These are phyloP conservation scores for Spisula solida DNA, from an alignment of 2,888 invertebrate species.

Conservation along the genomic window DNA sequence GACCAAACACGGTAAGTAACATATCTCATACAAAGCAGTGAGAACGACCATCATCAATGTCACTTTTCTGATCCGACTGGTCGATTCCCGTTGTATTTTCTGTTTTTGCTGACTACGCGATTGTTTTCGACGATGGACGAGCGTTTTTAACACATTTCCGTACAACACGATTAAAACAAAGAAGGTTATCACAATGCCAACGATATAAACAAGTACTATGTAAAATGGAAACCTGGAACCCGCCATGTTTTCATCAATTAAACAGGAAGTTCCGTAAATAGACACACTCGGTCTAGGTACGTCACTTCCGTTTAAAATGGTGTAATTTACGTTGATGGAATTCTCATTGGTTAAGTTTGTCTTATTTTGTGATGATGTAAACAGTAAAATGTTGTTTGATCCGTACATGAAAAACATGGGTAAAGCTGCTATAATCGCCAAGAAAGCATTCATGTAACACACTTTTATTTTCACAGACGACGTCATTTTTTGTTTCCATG, in stretches of 20 bases:
- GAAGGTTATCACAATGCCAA: slow-evolving; percentile 23
- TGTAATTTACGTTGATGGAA: not conserved
- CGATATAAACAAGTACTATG: slow-evolving; percentile 34
- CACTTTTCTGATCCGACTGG: slow-evolving; percentile 40
- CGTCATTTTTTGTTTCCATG: slow-evolving; percentile 48
- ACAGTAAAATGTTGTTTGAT: slow-evolving; percentile 41
- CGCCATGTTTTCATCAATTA: slow-evolving; percentile 41
- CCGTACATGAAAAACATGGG: slow-evolving; percentile 48
- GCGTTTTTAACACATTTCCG: slow-evolving; percentile 26
- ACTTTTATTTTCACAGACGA: not conserved
- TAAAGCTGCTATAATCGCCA: slow-evolving; percentile 16
- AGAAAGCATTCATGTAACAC: slow-evolving; percentile 16
- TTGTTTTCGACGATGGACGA: slow-evolving; percentile 36
- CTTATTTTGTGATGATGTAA: not conserved
- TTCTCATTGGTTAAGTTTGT: not conserved
- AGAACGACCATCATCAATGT: slow-evolving; percentile 46
- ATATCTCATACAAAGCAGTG: slow-evolving; percentile 38
- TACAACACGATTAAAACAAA: slow-evolving; percentile 41
- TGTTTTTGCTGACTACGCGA: slow-evolving; percentile 41
- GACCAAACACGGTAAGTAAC: slow-evolving; percentile 50
- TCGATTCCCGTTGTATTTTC: slow-evolving; percentile 10
- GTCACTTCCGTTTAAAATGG: slow-evolving; percentile 5
- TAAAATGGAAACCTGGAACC: slow-evolving; percentile 28
- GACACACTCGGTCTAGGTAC: not conserved
- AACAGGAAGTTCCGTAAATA: slow-evolving; percentile 46